Base-by-base conservation (phyloP, 2,888 invertebrate genomes). In the Hartigia nigra region DNA sequence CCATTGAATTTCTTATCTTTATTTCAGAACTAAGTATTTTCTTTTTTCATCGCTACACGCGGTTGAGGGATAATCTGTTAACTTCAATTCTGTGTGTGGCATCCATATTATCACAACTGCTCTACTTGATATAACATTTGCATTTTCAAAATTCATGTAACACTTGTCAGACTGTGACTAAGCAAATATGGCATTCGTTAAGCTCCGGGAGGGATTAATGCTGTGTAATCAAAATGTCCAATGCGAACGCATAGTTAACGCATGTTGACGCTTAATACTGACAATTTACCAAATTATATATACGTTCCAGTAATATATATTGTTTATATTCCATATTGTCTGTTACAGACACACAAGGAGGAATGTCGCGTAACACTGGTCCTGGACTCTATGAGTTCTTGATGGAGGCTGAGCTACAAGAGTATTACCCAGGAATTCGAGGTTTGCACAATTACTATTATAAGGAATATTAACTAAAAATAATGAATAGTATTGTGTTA, bases 391-490 rank as follows among this genome's bases (percentile, higher is more conserved):
- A 96, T 91, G 98, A 98, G 92, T 98, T 98, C 92, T 95, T 99
- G 84, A 95, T 96, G 90, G 98, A 98, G 93, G 98, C 98, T 74
- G 98, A 98, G 92, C 94, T 99, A 77, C 96, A 96, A 88, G 98
- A 98, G 90, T 99, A 99, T 93, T 97, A 97, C 91, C 92, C 93
- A 81, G 93, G 93, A 14, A 91, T 91, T 82, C 87, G 88, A 87
- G 91, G 91, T 91, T 78, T 12, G 76, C 77, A 90, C 12, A 72
- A 69, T 55, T 23, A 55, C 55, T 55, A 55, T 23, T 55, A 55
- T 5, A 55, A 55, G 72, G 31, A 14, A 34, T 34, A 12, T 72
- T 31, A 31, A 23, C 12, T 31, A 72, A 34, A 11, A 72, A 72
- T 72, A 72, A 31, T 5, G 2, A 34, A 31, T 55, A 23, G 55